These are phyloP conservation scores for Dryococelus australis DNA, from an alignment of 2,888 invertebrate species.

Conservation along the genomic window DNA sequence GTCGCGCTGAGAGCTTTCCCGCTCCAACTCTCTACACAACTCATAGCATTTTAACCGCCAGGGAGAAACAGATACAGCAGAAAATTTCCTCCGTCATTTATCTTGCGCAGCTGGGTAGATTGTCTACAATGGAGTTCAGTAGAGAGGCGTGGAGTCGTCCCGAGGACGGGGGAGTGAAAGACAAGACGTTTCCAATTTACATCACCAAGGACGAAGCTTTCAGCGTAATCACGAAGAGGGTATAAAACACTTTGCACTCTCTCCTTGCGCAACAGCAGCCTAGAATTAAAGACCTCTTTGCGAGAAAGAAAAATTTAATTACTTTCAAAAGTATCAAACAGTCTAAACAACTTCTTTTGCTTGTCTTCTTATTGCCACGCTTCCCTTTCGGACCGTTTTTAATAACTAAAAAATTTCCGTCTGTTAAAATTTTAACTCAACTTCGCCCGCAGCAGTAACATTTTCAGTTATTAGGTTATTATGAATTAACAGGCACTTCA, in stretches of 20 bases:
- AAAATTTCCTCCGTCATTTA: background rate
- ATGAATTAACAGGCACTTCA: too few species aligned
- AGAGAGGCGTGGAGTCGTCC: background rate
- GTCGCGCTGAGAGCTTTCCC: too few species aligned
- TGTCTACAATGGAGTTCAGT: background rate
- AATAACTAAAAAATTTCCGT: background rate
- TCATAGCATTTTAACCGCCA: background rate
- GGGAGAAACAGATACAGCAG: background rate
- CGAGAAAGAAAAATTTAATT: background rate
- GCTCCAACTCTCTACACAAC: too few species aligned
- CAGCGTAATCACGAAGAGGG: constrained; percentile 8
- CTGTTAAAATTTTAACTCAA: too few species aligned
- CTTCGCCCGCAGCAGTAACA: too few species aligned
- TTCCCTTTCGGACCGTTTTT: background rate
- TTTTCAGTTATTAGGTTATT: too few species aligned
- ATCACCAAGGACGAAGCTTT: background rate
- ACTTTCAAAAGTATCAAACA: constrained; percentile 8
- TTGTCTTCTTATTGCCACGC: background rate
- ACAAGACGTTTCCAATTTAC: constrained; percentile 16
- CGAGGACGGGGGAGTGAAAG: background rate
- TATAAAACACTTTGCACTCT: background rate
- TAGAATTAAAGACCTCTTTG: constrained; percentile 16
- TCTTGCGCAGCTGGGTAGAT: background rate
- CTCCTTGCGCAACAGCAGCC: background rate
- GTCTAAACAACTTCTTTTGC: background rate